These are phyloP conservation scores for Diarsia mendica DNA, from an alignment of 2,888 invertebrate genomes.

Conservation along the genomic window DNA sequence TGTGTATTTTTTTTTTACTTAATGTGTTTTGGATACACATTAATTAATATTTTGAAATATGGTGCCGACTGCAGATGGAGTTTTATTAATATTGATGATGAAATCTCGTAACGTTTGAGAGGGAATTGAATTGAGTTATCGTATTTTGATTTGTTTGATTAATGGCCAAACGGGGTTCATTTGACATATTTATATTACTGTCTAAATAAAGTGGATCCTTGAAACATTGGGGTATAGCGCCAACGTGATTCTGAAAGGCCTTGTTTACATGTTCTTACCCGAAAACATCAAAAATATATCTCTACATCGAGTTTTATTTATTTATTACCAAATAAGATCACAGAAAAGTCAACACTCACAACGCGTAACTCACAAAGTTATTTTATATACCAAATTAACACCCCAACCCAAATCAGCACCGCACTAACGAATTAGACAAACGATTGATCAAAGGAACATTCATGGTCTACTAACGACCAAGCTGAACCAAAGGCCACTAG, in stretches of 20 bases:
- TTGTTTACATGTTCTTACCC: not conserved
- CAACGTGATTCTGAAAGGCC: not conserved
- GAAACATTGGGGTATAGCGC: not conserved
- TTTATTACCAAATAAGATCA: slow-evolving; percentile 13
- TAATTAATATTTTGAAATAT: slow-evolving; percentile 64
- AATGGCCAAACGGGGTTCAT: slow-evolving; percentile 16
- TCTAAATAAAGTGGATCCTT: not conserved
- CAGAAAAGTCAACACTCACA: slow-evolving; percentile 1
- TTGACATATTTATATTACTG: slow-evolving; percentile 20
- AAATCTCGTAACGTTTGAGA: slow-evolving; percentile 50
- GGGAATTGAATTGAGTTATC: slow-evolving; percentile 53
- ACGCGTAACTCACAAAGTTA: slow-evolving; percentile 17
- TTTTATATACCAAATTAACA: slow-evolving; percentile 54
- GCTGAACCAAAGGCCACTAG: slow-evolving; percentile 76
- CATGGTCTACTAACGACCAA: slow-evolving; percentile 71
- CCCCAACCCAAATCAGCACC: slow-evolving; percentile 40
- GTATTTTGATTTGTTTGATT: slow-evolving; percentile 58
- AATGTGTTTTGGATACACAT: slow-evolving; percentile 63
- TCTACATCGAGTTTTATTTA: slow-evolving; percentile 8
- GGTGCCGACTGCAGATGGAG: slow-evolving; percentile 24
- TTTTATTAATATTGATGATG: slow-evolving; percentile 72
- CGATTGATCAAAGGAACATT: slow-evolving; percentile 64
- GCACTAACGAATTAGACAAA: slow-evolving; percentile 53
- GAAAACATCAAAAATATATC: not conserved
- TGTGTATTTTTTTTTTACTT: slow-evolving; percentile 58